Conservation (phyloP, 2,888 invertebrate species). For the Mesoligia furuncula region DNA sequence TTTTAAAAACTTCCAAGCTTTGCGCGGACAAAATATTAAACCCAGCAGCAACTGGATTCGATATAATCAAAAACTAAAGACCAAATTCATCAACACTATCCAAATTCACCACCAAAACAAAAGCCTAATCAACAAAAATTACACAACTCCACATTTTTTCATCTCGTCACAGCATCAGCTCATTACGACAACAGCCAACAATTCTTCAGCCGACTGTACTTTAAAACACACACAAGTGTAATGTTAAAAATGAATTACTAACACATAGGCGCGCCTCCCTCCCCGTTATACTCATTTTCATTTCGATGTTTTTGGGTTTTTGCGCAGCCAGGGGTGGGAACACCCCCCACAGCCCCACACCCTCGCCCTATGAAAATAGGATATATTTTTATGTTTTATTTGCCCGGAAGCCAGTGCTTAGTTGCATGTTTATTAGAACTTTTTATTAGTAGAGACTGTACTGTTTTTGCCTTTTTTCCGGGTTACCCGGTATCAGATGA, state of each 20-base stretch:
- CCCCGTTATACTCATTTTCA: constrained; percentile 90
- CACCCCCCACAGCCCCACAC: constrained; percentile 74
- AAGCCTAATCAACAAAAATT: constrained; percentile 35
- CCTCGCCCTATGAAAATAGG: constrained; percentile 90
- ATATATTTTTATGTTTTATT: constrained; percentile 91
- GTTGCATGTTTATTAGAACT: constrained; percentile 91
- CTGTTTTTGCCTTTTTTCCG: constrained; percentile 77
- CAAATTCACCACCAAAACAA: neutral
- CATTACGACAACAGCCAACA: constrained; percentile 57
- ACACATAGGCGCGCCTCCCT: constrained; percentile 82
- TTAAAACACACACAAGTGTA: constrained; percentile 90
- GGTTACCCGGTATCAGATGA: constrained; percentile 74
- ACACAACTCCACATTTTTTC: constrained; percentile 1
- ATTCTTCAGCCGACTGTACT: constrained; percentile 81
- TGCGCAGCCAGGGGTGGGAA: constrained; percentile 86
- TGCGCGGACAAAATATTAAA: neutral
- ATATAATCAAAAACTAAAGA: neutral
- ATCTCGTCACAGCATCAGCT: constrained; percentile 53
- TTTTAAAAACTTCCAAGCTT: neutral
- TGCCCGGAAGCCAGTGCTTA: constrained; percentile 90
- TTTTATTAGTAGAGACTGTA: constrained; percentile 90
- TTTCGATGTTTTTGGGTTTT: constrained; percentile 91
- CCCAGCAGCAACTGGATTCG: neutral
- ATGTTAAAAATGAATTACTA: constrained; percentile 91
- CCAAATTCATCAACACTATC: neutral